Base-by-base conservation (phyloP, 2,797 vertebrate species). In the Peromyscus nudipes region DNA sequence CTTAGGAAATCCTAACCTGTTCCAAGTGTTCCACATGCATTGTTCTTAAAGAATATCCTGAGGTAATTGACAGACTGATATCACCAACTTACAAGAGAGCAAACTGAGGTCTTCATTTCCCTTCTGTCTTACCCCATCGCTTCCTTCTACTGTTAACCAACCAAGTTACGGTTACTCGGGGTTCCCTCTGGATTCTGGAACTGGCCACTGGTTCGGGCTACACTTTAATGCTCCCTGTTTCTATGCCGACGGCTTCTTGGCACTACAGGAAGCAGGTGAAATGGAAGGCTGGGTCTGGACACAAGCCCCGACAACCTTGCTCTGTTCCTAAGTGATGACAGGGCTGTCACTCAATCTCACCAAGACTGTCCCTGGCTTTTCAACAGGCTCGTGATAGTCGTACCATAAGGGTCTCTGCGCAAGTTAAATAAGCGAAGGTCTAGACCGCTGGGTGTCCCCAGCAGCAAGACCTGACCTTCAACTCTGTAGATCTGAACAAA, bases 171-270 rank as follows among this genome's bases (percentile, higher is more conserved):
- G 71, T 71, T 34, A 89, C 43, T 52, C 49, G 21, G 31, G 31
- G 21, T n/a, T 91, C 40, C 76, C 55, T 52, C 67, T 79, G 37
- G 21, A 92, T 86, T 93, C 46, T 81, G 84, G 90, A 96, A 73
- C 64, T 79, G 76, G 23, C 34, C 71, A 19, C 0, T 2, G 19
- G 37, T 93, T 69, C 34, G 57, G 83, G 46, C 7, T 17, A 79
- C 4, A 21, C n/a, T 64, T 89, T 7, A 16, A 91, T 11, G 52
- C 37, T 64, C 6, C 52, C 25, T 43, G 62, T 69, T 91, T 87
- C 43, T 67, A 29, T 3, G 46, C 40, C 23, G 85, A 43, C 6
- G 62, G 21, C 31, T 64, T 40, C 57, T 90, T 57, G 86, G 79
- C 31, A 60, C 2, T 13, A 37, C 40, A 85, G 91, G 27, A 76